Conservation (phyloP, 2,113 vertebrate genomes). For the Albula goreensis region DNA sequence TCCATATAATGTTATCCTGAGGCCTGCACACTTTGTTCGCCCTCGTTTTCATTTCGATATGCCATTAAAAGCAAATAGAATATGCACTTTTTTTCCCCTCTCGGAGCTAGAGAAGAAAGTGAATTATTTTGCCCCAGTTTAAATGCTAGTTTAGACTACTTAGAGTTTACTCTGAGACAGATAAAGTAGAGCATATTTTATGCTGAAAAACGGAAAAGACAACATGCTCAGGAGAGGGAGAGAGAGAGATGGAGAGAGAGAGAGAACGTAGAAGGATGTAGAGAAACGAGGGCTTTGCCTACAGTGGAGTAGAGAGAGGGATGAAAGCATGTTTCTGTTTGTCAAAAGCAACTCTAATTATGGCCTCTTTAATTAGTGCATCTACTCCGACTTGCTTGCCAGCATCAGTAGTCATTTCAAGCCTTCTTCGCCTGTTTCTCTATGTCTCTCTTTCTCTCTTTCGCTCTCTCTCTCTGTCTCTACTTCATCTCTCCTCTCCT, state of each 20-base stretch:
- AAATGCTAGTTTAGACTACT: constrained; percentile 9
- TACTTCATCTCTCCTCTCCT: constrained; percentile 33
- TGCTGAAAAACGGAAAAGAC: constrained; percentile 18
- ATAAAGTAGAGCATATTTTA: constrained; percentile 29
- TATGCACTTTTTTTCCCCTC: background rate
- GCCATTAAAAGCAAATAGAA: background rate
- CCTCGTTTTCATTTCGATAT: background rate
- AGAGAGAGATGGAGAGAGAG: background rate
- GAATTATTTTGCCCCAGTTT: constrained; percentile 14
- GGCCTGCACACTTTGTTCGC: background rate
- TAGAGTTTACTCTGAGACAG: constrained; percentile 29
- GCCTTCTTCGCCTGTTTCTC: constrained; percentile 37
- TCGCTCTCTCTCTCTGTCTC: constrained; percentile 31
- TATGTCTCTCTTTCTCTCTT: background rate
- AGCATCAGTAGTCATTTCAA: constrained; percentile 56
- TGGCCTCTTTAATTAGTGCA: constrained; percentile 67
- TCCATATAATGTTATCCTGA: background rate
- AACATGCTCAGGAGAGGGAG: constrained; percentile 8
- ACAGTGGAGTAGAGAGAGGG: constrained; percentile 21
- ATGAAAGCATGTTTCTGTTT: constrained; percentile 51
- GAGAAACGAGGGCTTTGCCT: background rate
- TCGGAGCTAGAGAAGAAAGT: background rate
- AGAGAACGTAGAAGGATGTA: background rate
- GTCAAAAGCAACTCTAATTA: constrained; percentile 67
- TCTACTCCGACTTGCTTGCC: constrained; percentile 58